Evolutionary conservation across 2,888 invertebrate species (phyloP), one percentile per base, ranked within the genome.

Genomic region (Ptychoptera contaminata): DNA sequence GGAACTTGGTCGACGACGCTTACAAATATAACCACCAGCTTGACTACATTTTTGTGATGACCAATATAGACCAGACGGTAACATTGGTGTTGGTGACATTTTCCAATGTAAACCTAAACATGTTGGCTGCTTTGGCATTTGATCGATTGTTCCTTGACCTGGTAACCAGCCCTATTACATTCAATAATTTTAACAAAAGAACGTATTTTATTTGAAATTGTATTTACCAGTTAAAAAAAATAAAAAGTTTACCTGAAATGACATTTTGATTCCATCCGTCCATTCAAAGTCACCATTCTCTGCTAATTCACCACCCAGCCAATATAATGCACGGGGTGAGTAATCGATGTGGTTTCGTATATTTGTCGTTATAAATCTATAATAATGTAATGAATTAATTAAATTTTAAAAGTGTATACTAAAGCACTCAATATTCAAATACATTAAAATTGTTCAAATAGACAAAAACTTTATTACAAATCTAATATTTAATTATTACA

Each of bases 21-120:
- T 76, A 63, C 78, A 78, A 12, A 82, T 75, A 57, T 81, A 83
- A 1, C 83, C 82, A 0, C 80, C 81, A 3, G 76, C 72, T 40
- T 69, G 62, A 1, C 68, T 59, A 56, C 82, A 82, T 51, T 72
- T 72, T 52, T 77, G 73, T 1, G 74, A 63, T 8, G 73, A 73
- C 82, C 82, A 82, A 59, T 80, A 82, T 9, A 82, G 59, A 0
- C 81, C 81, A 49, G 81, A 79, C 1, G 79, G 76, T 40, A 77
- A 65, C 46, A 74, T 72, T 1, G 74, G 73, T 1, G 74, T 69
- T 1, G 77, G 75, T 0, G 79, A 75, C 14, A 76, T 70, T 52
- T 72, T 74, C 81, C 82, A 82, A 63, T 79, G 72, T 2, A 76
- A 59, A 1, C 71, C 71, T 35, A 77, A 57, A 54, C 76, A 76